A percentile compares a stretch with the other conserved stretches of the same genome.
Evolutionary conservation across 2,888 invertebrate genomes (phyloP).

Genomic region (Patella caerulea): DNA sequence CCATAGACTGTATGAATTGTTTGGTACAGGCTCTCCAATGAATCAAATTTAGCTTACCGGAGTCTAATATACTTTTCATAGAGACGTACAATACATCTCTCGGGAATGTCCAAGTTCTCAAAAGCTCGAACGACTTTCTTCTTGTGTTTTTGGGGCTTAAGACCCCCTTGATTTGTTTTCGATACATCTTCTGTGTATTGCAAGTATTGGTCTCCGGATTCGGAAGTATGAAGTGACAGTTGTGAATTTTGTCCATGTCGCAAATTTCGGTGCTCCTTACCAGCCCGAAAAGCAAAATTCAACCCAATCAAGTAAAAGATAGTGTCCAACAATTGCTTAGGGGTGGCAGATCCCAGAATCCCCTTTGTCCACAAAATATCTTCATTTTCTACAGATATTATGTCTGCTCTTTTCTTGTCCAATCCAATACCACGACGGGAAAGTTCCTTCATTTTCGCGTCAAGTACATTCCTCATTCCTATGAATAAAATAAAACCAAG

Average conservation of each 20-base stretch:
- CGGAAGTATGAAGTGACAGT: background rate
- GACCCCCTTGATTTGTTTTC: conserved; percentile 14
- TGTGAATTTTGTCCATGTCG: background rate
- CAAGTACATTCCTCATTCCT: no score
- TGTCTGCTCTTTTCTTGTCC: conserved; percentile 8
- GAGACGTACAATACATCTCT: conserved; percentile 11
- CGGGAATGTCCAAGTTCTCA: conserved; percentile 11
- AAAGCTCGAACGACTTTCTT: background rate
- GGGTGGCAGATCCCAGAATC: conserved; percentile 5
- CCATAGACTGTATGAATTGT: no score
- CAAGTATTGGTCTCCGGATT: conserved; percentile 4
- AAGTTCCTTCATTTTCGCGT: conserved; percentile 14
- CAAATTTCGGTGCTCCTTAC: conserved; percentile 8
- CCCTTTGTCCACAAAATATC: conserved; percentile 11
- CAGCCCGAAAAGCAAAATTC: conserved; percentile 13
- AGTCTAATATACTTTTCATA: conserved; percentile 11
- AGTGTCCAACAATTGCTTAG: conserved; percentile 13
- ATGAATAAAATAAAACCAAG: no score
- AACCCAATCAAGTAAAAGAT: conserved; percentile 13
- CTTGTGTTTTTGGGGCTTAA: background rate
- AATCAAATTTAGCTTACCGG: conserved; percentile 1
- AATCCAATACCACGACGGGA: conserved; percentile 8
- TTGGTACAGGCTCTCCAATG: no score
- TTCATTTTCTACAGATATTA: conserved; percentile 10
- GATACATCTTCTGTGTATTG: conserved; percentile 14